Evolutionary conservation across 2,888 invertebrate genomes (phyloP).

Genomic region (Plutella xylostella): DNA sequence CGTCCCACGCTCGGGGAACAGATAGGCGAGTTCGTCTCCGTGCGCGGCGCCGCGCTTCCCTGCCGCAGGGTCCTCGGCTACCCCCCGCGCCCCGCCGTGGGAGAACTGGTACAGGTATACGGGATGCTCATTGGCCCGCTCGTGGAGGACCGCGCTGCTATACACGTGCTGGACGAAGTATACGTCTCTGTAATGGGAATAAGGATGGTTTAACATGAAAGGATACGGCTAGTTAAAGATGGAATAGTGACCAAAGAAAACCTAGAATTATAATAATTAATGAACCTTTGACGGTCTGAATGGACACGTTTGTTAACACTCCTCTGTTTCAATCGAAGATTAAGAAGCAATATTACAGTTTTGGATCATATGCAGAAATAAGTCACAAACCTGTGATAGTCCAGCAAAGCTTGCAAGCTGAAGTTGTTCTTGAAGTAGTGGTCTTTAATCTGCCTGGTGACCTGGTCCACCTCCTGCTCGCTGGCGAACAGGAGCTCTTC

Average conservation of each 20-base stretch:
- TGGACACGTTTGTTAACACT: neutral
- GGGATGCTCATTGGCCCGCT: slow-evolving; percentile 23
- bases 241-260: too few relatives aligned
- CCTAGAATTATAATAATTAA: too few relatives aligned
- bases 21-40: slow-evolving; percentile 49
- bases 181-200: slow-evolving; percentile 36
- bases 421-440: slow-evolving; percentile 40
- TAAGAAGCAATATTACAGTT: too few relatives aligned
- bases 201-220: neutral
- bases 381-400: slow-evolving; percentile 39
- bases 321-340: too few relatives aligned
- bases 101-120: slow-evolving; percentile 55
- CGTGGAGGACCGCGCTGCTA: slow-evolving; percentile 39
- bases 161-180: slow-evolving; percentile 49
- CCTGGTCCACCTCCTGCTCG: slow-evolving; percentile 31
- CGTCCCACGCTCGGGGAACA: slow-evolving; percentile 32
- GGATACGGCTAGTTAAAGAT: neutral
- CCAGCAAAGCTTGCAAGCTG: slow-evolving; percentile 32
- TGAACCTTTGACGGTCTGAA: neutral
- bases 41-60: slow-evolving; percentile 48
- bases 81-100: slow-evolving; percentile 33
- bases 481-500: slow-evolving; percentile 39
- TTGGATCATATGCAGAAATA: neutral
- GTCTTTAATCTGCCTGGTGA: slow-evolving; percentile 33
- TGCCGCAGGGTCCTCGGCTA: slow-evolving; percentile 32